Base-by-base conservation (phyloP, 1,140 invertebrate genomes). In the Drosophila eugracilis region DNA sequence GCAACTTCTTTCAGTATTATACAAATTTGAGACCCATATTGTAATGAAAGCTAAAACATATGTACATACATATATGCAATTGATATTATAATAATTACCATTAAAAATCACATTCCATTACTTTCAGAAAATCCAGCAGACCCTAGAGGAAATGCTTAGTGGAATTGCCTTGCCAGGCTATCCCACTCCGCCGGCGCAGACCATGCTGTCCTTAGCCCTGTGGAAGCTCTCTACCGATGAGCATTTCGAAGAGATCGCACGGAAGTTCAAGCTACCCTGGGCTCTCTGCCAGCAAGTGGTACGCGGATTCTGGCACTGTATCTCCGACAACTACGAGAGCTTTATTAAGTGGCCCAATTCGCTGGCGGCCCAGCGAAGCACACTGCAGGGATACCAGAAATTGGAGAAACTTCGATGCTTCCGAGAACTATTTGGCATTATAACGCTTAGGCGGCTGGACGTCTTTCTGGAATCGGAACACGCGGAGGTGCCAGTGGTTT, bases 271-370 rank as follows among this genome's bases (percentile, higher is more conserved):
- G 4, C 73, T 89, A 2, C 78, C 90, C 1, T 77, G 79, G 74
- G 59, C 76, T 0, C 47, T 78, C 14, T 91, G 90, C 41, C 80
- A 89, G 48, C 67, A 76, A 42, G 75, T 89, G 5, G 79, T 91
- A 9, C 78, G 90, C 17, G 70, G 73, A 6, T 91, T 91, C 65
- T 91, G 90, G 88, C 75, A 83, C 24, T 76, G 85, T 5, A 80
- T 91, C 32, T 91, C 90, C 0, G 79, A 90, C 32, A 85, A 91
- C 42, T 90, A 90, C 32, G 83, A 90, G 44, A 76, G 70, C 17
- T 91, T 90, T 30, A 91, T 91, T 15, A 89, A 90, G 32, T 91
- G 90, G 90, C 90, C 90, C 4, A 91, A 88, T n/a, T 88, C 90
- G 0, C 26, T 88, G 32, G 63, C 65, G 1, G 65, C 84, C 5